Base-by-base conservation (phyloP, 2,888 invertebrate species). In the Quadroppia sp. region DNA sequence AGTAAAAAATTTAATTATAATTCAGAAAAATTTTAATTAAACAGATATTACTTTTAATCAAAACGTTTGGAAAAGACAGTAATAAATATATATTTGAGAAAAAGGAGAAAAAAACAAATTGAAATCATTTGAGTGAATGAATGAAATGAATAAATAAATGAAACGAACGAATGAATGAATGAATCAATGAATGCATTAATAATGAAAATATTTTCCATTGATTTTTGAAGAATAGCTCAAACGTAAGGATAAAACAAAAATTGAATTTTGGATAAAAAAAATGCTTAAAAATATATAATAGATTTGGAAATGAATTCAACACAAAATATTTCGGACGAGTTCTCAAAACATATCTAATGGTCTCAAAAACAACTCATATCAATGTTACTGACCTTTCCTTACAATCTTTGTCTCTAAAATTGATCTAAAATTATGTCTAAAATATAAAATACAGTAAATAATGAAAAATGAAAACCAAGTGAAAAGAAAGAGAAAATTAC, bases 381-480 rank as follows among this genome's bases (percentile, higher is more conserved):
- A 61, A 61, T 61, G 61, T 61, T 61, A 61, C 32, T 61, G 32
- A 61, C 61, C 61, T 61, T 32, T 61, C 30, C n/a, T 61, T 15
- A 32, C 17, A 61, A 17, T 20, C 20, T 48, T 53, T 9, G 2
- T 1, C 9, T 11, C n/a, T 30, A 61, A 61, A 61, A 61, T 61
- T 61, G 61, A 61, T 61, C 61, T 17, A 17, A 61, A 61, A 23
- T 53, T 23, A 53, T 53, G 53, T 53, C n/a, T 53, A 53, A 53
- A 53, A 25, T 23, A 53, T 11, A 53, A 20, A 25, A 53, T 53
- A 53, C n/a, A 53, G 25, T 23, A 23, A 23, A 53, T 53, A 53
- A 23, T 53, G 1, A 23, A 53, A 53, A 23, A 25, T 3, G 1
- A n/a, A 53, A 13, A 53, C 2, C 2, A 20, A 53, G 23, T 25